Evolutionary conservation across 2,888 invertebrate species (phyloP).

Genomic region (Standfussiana lucernea): DNA sequence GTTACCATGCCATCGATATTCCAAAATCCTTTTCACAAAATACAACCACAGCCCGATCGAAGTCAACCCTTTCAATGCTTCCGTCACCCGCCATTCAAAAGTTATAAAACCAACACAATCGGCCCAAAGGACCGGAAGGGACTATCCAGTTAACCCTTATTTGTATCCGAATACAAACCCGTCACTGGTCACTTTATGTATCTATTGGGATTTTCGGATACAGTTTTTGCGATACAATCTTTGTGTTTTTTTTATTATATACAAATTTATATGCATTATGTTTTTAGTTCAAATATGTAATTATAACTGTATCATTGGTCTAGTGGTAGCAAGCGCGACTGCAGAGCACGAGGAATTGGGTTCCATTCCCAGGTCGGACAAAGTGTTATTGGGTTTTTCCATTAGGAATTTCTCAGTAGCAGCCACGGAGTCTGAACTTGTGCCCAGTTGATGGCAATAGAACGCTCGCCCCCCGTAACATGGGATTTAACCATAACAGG

Average conservation of each 20-base stretch:
- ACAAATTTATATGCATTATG: no score
- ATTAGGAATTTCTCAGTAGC: no score
- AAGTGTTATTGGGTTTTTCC: no score
- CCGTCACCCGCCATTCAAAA: slow-evolving; percentile 45
- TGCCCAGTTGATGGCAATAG: no score
- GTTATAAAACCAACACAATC: slow-evolving; percentile 51
- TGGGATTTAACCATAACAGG: no score
- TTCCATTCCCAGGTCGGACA: no score
- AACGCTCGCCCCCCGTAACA: no score
- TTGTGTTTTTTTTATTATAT: slow-evolving; percentile 26
- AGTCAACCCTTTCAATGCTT: slow-evolving; percentile 61
- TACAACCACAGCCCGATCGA: slow-evolving; percentile 21
- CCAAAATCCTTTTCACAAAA: slow-evolving; percentile 18
- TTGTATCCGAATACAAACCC: slow-evolving; percentile 48
- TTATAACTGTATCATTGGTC: no score
- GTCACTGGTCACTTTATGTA: slow-evolving; percentile 43
- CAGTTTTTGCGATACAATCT: slow-evolving; percentile 39
- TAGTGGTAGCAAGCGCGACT: no score
- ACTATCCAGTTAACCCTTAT: slow-evolving; percentile 60
- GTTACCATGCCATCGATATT: slow-evolving; percentile 30
- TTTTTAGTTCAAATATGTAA: background rate
- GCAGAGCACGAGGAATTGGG: no score
- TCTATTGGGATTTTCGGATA: slow-evolving; percentile 26
- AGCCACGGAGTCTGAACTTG: no score
- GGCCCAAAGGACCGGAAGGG: slow-evolving; percentile 61